Evolutionary conservation across 1,140 invertebrate species (phyloP).

Genomic region (Micrasema longulum): DNA sequence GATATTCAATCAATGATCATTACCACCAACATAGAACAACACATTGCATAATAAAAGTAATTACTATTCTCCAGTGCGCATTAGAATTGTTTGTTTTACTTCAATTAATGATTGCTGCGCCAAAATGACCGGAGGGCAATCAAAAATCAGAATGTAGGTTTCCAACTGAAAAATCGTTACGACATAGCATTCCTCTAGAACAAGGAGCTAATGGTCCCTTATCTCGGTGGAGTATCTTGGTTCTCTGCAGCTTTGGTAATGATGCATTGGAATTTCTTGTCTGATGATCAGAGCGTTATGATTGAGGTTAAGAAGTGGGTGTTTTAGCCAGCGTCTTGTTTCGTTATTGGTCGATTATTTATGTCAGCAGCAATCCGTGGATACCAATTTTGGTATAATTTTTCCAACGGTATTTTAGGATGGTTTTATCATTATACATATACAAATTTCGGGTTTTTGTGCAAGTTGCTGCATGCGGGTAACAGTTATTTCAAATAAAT

Average conservation of each 20-base stretch:
- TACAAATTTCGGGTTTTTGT: too few relatives aligned
- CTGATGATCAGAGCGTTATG: constrained; percentile 10
- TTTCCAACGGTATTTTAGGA: too few relatives aligned
- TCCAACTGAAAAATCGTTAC: constrained; percentile 44
- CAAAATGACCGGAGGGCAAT: constrained; percentile 15
- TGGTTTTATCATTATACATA: too few relatives aligned
- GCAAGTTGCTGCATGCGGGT: too few relatives aligned
- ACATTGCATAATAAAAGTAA: constrained; percentile 9
- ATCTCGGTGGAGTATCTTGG: constrained; percentile 38
- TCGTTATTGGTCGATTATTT: too few relatives aligned
- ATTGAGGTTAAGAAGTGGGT: constrained; percentile 13
- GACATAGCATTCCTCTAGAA: constrained; percentile 44
- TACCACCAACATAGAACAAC: too few relatives aligned
- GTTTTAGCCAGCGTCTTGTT: background rate
- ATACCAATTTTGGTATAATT: too few relatives aligned
- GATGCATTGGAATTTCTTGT: constrained; percentile 43
- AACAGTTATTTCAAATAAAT: too few relatives aligned
- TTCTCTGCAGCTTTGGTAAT: constrained; percentile 40
- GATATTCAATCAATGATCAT: too few relatives aligned
- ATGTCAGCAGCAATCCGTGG: too few relatives aligned
- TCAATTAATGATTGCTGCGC: constrained; percentile 26
- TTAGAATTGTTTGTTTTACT: constrained; percentile 31
- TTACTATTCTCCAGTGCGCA: constrained; percentile 12
- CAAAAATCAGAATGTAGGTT: constrained; percentile 43
- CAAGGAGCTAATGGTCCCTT: constrained; percentile 49